Conservation (phyloP, 2,888 invertebrate species). For the Aphodius sticticus region DNA sequence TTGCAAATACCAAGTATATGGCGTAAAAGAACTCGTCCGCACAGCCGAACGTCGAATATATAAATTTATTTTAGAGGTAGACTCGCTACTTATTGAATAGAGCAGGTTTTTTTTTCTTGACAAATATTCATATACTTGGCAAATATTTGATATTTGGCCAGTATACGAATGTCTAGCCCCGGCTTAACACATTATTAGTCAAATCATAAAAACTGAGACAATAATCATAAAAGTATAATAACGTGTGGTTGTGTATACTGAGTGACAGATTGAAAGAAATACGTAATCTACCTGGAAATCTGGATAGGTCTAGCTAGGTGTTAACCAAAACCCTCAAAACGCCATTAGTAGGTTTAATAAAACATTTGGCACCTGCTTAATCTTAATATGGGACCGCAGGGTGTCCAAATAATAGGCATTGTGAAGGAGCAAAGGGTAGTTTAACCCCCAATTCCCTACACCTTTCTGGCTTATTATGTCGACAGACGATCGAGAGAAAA, state of each 20-base stretch:
- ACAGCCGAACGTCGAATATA: too few species aligned
- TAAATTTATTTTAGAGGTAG: too few species aligned
- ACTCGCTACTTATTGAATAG: too few species aligned
- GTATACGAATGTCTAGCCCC: too few species aligned
- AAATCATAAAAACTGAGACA: neutral
- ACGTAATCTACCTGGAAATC: neutral
- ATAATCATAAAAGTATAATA: neutral
- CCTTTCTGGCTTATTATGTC: slow-evolving; percentile 28
- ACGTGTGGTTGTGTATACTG: neutral
- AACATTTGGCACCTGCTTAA: slow-evolving; percentile 50
- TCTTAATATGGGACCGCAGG: slow-evolving; percentile 46
- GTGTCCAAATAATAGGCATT: slow-evolving; percentile 37
- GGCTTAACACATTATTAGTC: too few species aligned
- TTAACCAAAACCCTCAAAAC: slow-evolving; percentile 21
- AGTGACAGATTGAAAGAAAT: neutral
- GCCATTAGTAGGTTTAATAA: slow-evolving; percentile 46
- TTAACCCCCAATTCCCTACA: slow-evolving; percentile 35
- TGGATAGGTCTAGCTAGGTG: neutral
- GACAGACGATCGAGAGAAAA: neutral
- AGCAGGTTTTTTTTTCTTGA: too few species aligned
- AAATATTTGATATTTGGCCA: too few species aligned
- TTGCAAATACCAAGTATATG: too few species aligned
- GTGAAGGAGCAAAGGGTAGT: slow-evolving; percentile 38
- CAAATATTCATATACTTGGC: too few species aligned
- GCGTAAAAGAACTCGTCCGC: too few species aligned